These are phyloP conservation scores for Parochlus steinenii DNA, from an alignment of 2,888 invertebrate species.

Conservation along the genomic window DNA sequence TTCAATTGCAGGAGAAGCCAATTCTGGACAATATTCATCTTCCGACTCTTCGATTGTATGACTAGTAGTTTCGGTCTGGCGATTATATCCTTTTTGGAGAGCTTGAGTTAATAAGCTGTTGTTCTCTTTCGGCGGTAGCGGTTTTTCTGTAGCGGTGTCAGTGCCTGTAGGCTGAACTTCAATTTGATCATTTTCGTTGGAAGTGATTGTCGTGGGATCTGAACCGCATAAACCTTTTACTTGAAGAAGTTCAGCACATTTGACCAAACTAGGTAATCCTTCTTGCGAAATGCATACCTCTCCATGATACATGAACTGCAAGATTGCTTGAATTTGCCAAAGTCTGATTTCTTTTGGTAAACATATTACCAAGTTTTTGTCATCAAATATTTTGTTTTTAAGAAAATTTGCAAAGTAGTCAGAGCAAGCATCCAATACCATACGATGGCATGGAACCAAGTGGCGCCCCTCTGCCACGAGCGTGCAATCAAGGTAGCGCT, in stretches of 20 bases:
- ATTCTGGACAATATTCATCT: neutral
- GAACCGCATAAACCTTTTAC: slow-evolving; percentile 41
- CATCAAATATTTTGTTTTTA: slow-evolving; percentile 57
- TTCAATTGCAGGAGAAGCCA: neutral
- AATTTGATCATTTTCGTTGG: neutral
- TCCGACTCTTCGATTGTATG: too few species aligned
- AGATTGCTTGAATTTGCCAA: slow-evolving; percentile 70
- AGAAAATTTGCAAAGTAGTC: slow-evolving; percentile 66
- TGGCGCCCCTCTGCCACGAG: slow-evolving; percentile 75
- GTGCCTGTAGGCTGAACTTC: too few species aligned
- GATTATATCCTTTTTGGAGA: too few species aligned
- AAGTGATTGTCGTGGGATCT: neutral
- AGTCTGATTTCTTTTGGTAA: slow-evolving; percentile 71
- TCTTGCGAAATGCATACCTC: slow-evolving; percentile 55
- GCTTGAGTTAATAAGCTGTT: too few species aligned
- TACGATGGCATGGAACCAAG: slow-evolving; percentile 65
- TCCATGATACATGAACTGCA: slow-evolving; percentile 83
- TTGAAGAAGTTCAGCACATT: slow-evolving; percentile 69
- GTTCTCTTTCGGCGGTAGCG: too few species aligned
- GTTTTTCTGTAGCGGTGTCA: too few species aligned
- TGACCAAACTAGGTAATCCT: slow-evolving; percentile 61
- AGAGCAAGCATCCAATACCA: slow-evolving; percentile 71
- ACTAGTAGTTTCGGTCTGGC: too few species aligned
- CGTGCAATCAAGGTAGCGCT: slow-evolving; percentile 68
- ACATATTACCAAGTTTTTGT: slow-evolving; percentile 61